Conservation (phyloP, 2,888 invertebrate species). For the Antitype chi region DNA sequence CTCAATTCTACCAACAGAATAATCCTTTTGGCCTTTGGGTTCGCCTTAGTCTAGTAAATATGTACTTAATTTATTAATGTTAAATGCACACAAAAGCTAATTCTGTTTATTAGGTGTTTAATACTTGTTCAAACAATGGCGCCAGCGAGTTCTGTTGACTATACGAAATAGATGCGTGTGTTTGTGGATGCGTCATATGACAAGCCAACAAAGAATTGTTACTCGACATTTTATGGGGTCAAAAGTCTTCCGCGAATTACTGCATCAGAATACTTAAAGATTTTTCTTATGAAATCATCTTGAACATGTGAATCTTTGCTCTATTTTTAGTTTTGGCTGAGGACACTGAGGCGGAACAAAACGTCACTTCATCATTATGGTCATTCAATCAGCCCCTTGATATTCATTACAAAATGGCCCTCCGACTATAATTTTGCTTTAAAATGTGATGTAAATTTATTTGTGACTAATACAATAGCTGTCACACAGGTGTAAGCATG, state of each 20-base stretch:
- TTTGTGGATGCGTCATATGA: constrained; percentile 72
- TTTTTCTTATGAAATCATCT: constrained; percentile 62
- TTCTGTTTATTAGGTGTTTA: constrained; percentile 57
- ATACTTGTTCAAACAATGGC: constrained; percentile 61
- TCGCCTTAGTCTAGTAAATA: constrained; percentile 52
- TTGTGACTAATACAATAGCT: constrained; percentile 50
- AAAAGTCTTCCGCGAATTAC: constrained; percentile 74
- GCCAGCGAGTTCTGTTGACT: constrained; percentile 48
- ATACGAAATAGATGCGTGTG: constrained; percentile 59
- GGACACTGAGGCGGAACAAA: constrained; percentile 48
- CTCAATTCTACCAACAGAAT: constrained; percentile 31
- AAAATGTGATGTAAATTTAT: constrained; percentile 50
- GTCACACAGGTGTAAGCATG: constrained; percentile 47
- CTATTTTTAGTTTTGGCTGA: constrained; percentile 52
- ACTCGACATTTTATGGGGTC: constrained; percentile 77
- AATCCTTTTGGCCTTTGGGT: constrained; percentile 51
- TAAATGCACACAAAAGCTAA: constrained; percentile 48
- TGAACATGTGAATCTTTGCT: constrained; percentile 37
- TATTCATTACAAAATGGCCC: background rate
- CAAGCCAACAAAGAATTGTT: constrained; percentile 75
- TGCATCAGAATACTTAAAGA: constrained; percentile 60
- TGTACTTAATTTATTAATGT: constrained; percentile 59
- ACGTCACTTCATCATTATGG: constrained; percentile 13
- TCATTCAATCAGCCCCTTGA: constrained; percentile 14
- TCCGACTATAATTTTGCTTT: constrained; percentile 21